These are phyloP conservation scores for Adelognathus sp. DNA, from an alignment of 2,888 invertebrate genomes.

Conservation along the genomic window DNA sequence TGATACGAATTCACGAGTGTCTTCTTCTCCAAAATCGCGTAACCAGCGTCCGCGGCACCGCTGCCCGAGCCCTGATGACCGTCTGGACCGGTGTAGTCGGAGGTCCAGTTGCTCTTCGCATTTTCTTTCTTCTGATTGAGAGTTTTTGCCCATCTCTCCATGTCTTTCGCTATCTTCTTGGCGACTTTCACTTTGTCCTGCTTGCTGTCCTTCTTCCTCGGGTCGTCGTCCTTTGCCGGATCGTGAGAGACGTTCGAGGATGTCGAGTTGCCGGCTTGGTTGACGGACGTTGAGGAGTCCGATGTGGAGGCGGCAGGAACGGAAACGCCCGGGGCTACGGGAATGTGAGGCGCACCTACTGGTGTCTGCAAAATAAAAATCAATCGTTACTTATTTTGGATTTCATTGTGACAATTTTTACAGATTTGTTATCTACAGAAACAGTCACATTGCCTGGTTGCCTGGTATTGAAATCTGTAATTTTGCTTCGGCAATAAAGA, in stretches of 20 bases:
- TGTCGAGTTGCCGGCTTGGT: slow-evolving; percentile 62
- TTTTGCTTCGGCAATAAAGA: too few relatives aligned
- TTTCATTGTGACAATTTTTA: neutral
- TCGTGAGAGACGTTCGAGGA: slow-evolving; percentile 69
- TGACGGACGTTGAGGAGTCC: slow-evolving; percentile 49
- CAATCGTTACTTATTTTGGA: neutral
- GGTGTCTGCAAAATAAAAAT: slow-evolving; percentile 38
- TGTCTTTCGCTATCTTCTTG: slow-evolving; percentile 97
- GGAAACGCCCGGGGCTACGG: slow-evolving; percentile 80
- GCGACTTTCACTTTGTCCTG: slow-evolving; percentile 98
- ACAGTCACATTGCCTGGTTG: too few relatives aligned
- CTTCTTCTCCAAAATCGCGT: slow-evolving; percentile 93
- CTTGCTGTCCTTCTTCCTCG: slow-evolving; percentile 88
- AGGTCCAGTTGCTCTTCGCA: slow-evolving; percentile 79
- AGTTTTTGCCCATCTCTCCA: slow-evolving; percentile 98
- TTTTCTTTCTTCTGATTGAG: slow-evolving; percentile 96
- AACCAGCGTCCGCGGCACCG: slow-evolving; percentile 96
- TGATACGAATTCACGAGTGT: slow-evolving; percentile 76
- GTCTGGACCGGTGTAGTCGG: slow-evolving; percentile 73
- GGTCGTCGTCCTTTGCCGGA: slow-evolving; percentile 83
- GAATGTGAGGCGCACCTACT: slow-evolving; percentile 23
- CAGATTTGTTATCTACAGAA: too few relatives aligned
- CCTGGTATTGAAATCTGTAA: too few relatives aligned
- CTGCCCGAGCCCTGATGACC: slow-evolving; percentile 82
- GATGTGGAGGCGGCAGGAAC: slow-evolving; percentile 72